Conservation (phyloP, 2,113 vertebrate genomes). For the Tachycineta bicolor region DNA sequence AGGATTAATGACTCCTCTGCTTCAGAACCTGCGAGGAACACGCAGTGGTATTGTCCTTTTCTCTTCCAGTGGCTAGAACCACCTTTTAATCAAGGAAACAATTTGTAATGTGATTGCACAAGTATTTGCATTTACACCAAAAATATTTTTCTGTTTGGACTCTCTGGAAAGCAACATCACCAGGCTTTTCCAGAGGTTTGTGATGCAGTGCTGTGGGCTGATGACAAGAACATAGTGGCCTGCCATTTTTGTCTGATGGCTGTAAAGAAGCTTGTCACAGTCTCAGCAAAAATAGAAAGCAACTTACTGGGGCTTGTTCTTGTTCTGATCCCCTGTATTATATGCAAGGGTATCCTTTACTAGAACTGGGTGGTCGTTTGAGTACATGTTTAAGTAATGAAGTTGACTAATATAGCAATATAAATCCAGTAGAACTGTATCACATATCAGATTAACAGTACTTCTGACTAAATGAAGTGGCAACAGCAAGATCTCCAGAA, state of each 20-base stretch:
- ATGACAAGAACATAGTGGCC: not conserved
- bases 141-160: not conserved
- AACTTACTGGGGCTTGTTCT: not conserved
- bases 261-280: not conserved
- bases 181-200: not conserved
- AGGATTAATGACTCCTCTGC: not conserved
- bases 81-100: not conserved
- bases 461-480: not conserved
- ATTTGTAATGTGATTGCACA: not conserved
- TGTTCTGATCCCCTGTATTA: not conserved
- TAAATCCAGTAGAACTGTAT: not conserved
- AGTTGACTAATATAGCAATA: not conserved
- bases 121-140: not conserved
- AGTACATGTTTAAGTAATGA: not conserved
- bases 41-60: not conserved
- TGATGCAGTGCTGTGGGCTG: no score
- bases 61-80: not conserved
- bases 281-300: not conserved
- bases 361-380: not conserved
- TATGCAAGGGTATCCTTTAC: not conserved
- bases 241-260: not conserved
- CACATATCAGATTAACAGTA: not conserved
- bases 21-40: not conserved
- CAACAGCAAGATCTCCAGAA: not conserved
- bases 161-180: not conserved